A percentile compares a stretch with the other conserved stretches of the same genome.
Evolutionary conservation across 2,888 invertebrate genomes (phyloP).

Genomic region (Brachynemurus nebulosus): DNA sequence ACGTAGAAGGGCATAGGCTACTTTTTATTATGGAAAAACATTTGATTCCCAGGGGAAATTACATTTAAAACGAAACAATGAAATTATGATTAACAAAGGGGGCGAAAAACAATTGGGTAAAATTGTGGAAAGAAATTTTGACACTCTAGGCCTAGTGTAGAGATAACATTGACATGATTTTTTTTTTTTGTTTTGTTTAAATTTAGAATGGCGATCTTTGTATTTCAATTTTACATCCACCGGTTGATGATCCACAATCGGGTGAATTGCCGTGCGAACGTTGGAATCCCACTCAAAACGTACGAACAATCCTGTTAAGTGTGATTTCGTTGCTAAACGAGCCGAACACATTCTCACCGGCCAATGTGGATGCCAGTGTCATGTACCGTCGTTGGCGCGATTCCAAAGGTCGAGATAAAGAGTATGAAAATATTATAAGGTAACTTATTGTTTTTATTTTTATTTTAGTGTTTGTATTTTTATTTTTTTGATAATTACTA

Average conservation of each 20-base stretch:
- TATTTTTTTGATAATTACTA: no score
- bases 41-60: no score
- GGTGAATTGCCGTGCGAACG: slow-evolving; percentile 98
- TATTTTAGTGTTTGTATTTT: not conserved
- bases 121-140: no score
- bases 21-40: no score
- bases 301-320: slow-evolving; percentile 93
- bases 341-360: slow-evolving; percentile 98
- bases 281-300: slow-evolving; percentile 99
- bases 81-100: no score
- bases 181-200: slow-evolving; percentile 13
- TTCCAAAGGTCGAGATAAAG: slow-evolving; percentile 94
- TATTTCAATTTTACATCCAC: slow-evolving; percentile 98
- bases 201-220: slow-evolving; percentile 95
- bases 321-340: slow-evolving; percentile 98
- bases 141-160: no score
- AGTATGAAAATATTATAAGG: slow-evolving; percentile 98
- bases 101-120: no score
- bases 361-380: slow-evolving; percentile 98
- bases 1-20: no score
- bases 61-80: no score
- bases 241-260: slow-evolving; percentile 97
- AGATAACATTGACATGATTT: no score
- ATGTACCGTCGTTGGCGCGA: slow-evolving; percentile 99
- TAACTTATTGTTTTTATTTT: slow-evolving; percentile 28